A percentile compares a stretch with the other conserved stretches of the same genome.
Evolutionary conservation across 2,113 vertebrate species (phyloP).

Genomic region (Tachysurus fulvidraco): DNA sequence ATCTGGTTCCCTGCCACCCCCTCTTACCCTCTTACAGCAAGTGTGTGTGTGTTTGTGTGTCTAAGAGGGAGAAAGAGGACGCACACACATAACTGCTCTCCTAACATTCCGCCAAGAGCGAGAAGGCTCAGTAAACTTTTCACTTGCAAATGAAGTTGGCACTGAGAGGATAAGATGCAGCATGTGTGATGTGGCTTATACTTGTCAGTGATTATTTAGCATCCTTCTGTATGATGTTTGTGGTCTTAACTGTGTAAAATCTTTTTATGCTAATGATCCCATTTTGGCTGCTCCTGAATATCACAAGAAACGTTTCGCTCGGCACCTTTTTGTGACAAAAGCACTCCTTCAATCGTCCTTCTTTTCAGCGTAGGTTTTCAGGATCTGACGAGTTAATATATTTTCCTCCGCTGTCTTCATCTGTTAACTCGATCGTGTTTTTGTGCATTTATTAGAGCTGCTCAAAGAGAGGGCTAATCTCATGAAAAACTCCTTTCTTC

Average conservation of each 20-base stretch:
- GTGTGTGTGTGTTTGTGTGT: slow-evolving; percentile 12
- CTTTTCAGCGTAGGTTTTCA: neutral
- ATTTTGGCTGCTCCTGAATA: neutral
- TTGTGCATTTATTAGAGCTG: neutral
- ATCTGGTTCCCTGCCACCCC: slow-evolving; percentile 79
- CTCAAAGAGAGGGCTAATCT: neutral
- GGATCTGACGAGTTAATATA: neutral
- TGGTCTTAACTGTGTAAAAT: slow-evolving; percentile 30
- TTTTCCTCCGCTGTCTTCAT: neutral
- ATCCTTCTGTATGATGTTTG: slow-evolving; percentile 29
- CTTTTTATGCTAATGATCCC: slow-evolving; percentile 2
- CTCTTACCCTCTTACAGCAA: slow-evolving; percentile 52
- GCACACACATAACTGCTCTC: slow-evolving; percentile 59
- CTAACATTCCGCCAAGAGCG: slow-evolving; percentile 68
- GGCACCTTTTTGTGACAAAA: neutral
- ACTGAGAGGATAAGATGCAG: slow-evolving; percentile 61
- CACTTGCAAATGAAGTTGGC: slow-evolving; percentile 80
- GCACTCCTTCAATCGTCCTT: neutral
- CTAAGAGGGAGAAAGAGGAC: slow-evolving; percentile 12
- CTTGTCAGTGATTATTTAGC: slow-evolving; percentile 41
- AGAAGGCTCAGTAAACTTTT: slow-evolving; percentile 75
- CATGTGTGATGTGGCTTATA: slow-evolving; percentile 52
- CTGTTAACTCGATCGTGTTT: neutral
- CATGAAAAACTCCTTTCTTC: neutral
- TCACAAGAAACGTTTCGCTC: neutral